Evolutionary conservation across 1,140 invertebrate genomes (phyloP).

Genomic region (Phymorhynchus buccinoides): DNA sequence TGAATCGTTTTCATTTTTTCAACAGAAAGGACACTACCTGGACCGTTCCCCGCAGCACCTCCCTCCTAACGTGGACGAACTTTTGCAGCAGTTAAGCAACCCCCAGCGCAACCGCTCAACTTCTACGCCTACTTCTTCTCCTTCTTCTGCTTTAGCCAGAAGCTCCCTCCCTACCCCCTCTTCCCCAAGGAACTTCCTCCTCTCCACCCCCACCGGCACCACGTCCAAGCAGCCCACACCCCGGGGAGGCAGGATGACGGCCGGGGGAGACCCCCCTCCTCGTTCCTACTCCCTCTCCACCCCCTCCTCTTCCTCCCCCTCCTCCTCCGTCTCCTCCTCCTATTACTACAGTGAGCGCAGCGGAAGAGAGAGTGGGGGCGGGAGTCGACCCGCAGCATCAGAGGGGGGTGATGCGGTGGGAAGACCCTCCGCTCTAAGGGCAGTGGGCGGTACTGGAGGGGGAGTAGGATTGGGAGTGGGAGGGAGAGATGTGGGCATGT

Average conservation of each 20-base stretch:
- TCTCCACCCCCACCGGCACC: background rate
- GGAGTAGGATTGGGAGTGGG: background rate
- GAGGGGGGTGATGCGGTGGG: background rate
- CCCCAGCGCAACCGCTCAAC: no score
- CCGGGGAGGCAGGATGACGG: background rate
- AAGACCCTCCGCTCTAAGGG: no score
- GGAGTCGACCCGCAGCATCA: background rate
- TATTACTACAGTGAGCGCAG: background rate
- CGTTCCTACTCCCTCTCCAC: background rate
- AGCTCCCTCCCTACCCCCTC: no score
- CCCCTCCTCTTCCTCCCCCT: background rate
- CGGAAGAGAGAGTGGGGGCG: background rate
- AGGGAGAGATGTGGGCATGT: background rate
- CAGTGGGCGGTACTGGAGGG: no score
- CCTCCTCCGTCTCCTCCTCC: background rate
- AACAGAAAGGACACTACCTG: no score
- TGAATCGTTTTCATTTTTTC: no score
- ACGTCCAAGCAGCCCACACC: background rate
- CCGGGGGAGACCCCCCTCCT: background rate
- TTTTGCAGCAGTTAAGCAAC: background rate
- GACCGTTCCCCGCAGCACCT: background rate
- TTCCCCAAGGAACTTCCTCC: background rate
- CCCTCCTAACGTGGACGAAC: background rate
- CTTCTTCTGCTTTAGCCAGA: no score
- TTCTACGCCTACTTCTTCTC: no score